These are phyloP conservation scores for Isoperla grammatica DNA, from an alignment of 2,888 invertebrate species.

Conservation along the genomic window DNA sequence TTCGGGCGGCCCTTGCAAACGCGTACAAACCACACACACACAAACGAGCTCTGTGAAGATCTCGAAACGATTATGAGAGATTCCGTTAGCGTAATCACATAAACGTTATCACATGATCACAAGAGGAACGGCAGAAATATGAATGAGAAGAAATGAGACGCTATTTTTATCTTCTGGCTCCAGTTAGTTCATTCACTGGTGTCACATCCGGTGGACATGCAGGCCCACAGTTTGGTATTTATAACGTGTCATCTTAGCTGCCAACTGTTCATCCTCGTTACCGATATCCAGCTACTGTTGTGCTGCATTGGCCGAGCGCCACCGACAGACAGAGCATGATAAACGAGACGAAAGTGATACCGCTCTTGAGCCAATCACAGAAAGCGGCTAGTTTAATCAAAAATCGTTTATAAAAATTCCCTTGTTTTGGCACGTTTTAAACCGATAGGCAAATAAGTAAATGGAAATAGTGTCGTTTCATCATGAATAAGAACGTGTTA, in stretches of 20 bases:
- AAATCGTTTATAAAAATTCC: too few relatives aligned
- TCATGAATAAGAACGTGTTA: too few relatives aligned
- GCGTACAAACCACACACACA: too few relatives aligned
- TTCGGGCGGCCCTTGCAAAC: too few relatives aligned
- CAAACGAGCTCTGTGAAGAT: too few relatives aligned
- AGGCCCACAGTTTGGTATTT: slow-evolving; percentile 5
- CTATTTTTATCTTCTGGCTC: slow-evolving; percentile 14
- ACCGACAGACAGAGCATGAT: neutral
- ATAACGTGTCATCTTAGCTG: slow-evolving; percentile 12
- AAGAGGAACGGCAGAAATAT: slow-evolving; percentile 6
- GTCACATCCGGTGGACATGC: slow-evolving; percentile 13
- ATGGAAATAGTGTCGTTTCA: too few relatives aligned
- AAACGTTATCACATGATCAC: neutral
- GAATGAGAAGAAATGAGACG: neutral
- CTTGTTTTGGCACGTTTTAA: too few relatives aligned
- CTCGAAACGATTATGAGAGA: too few relatives aligned
- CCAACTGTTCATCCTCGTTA: neutral
- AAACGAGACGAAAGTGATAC: neutral
- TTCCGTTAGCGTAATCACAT: too few relatives aligned
- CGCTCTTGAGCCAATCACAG: too few relatives aligned
- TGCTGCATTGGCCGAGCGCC: slow-evolving; percentile 7
- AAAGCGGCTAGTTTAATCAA: too few relatives aligned
- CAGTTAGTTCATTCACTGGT: slow-evolving; percentile 14
- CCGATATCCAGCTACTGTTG: slow-evolving; percentile 5
- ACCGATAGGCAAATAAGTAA: too few relatives aligned